These are phyloP conservation scores for Trematomus loennbergii DNA, from an alignment of 2,113 vertebrate genomes.

Conservation along the genomic window DNA sequence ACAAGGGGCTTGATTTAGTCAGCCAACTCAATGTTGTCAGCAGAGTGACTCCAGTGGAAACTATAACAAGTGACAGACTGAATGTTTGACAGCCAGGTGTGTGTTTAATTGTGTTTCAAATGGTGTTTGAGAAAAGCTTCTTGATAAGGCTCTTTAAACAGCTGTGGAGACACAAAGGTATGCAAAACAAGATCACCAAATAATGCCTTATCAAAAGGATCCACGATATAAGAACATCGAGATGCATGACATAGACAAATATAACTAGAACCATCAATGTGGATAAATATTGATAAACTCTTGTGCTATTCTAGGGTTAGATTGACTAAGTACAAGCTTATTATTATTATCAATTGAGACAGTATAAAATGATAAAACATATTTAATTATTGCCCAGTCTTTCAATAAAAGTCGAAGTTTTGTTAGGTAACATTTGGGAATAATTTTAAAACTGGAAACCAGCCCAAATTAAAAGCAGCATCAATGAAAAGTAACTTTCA, in stretches of 20 bases:
- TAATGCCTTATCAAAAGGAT: not conserved
- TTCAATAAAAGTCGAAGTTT: too few species aligned
- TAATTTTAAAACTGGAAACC: too few species aligned
- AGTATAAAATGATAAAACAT: too few species aligned
- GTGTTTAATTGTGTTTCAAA: not conserved
- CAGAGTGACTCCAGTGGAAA: constrained; percentile 15
- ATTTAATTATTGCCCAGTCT: too few species aligned
- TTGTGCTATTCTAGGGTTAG: too few species aligned
- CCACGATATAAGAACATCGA: too few species aligned
- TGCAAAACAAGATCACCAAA: not conserved
- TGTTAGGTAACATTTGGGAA: too few species aligned
- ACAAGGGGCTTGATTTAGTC: not conserved
- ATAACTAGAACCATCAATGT: not conserved
- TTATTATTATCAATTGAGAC: too few species aligned
- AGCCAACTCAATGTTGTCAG: constrained; percentile 5
- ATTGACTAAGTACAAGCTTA: too few species aligned
- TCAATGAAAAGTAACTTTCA: too few species aligned
- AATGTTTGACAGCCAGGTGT: not conserved
- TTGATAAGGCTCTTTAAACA: not conserved
- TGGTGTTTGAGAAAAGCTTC: not conserved
- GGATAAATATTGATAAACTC: not conserved
- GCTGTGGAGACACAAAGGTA: not conserved
- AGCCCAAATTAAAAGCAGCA: too few species aligned
- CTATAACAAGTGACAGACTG: constrained; percentile 1
- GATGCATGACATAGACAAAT: too few species aligned